These are phyloP conservation scores for Orthosia gracilis DNA, from an alignment of 2,888 invertebrate genomes.

Conservation along the genomic window DNA sequence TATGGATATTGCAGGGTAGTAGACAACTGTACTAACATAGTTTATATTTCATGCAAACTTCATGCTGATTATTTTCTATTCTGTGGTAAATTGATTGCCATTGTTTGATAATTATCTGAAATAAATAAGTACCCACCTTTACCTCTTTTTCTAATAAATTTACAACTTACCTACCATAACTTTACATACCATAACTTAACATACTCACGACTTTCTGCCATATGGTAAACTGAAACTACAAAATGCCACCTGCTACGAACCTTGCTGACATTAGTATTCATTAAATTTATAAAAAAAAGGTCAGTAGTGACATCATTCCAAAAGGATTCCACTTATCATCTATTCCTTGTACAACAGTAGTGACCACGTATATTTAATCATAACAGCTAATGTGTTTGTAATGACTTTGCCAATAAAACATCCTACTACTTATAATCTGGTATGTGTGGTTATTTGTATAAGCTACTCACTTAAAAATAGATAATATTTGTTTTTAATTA, in stretches of 20 bases:
- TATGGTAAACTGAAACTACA: too few species aligned
- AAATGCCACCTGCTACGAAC: background rate
- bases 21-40: background rate
- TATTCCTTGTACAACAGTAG: constrained; percentile 20
- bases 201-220: too few species aligned
- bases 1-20: background rate
- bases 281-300: background rate
- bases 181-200: too few species aligned
- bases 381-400: constrained; percentile 46
- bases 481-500: constrained; percentile 25
- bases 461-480: constrained; percentile 8
- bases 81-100: background rate
- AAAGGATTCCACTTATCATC: constrained; percentile 1
- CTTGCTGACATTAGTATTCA: too few species aligned
- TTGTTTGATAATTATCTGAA: background rate
- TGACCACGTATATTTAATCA: constrained; percentile 7
- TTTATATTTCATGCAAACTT: background rate
- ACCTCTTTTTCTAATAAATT: too few species aligned
- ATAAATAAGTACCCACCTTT: background rate
- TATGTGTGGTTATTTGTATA: background rate
- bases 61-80: background rate
- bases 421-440: background rate
- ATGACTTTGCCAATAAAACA: constrained; percentile 20
- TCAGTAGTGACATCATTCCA: background rate
- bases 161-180: too few species aligned